These are phyloP conservation scores for Polymixis lichenea DNA, from an alignment of 2,888 invertebrate genomes.

Conservation along the genomic window DNA sequence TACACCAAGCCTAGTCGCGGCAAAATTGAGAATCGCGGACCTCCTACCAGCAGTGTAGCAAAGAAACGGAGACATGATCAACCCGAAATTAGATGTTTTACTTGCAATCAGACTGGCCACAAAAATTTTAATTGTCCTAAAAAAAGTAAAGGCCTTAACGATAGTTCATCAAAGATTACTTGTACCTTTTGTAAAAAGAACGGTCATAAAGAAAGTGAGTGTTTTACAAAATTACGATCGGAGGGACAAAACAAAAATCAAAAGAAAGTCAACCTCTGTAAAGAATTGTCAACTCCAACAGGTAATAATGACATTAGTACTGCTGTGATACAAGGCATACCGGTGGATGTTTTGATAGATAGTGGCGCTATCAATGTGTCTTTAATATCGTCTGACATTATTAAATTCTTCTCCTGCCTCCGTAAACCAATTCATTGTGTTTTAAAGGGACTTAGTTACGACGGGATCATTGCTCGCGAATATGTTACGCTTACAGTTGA, in stretches of 20 bases:
- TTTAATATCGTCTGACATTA: background rate
- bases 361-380: background rate
- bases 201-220: background rate
- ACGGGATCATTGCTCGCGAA: too few relatives aligned
- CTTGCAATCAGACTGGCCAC: too few relatives aligned
- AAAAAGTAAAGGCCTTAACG: too few relatives aligned
- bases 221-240: slow-evolving; percentile 2
- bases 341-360: background rate
- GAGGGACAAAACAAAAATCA: background rate
- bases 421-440: background rate
- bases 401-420: background rate
- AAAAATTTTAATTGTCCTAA: too few relatives aligned
- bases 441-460: background rate
- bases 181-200: background rate
- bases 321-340: background rate
- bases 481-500: too few relatives aligned
- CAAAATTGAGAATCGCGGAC: too few relatives aligned
- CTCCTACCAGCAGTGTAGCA: too few relatives aligned
- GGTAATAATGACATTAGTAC: slow-evolving; percentile 6
- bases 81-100: too few relatives aligned
- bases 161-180: too few relatives aligned
- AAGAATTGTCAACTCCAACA: background rate
- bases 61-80: too few relatives aligned
- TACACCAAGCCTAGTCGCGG: too few relatives aligned
- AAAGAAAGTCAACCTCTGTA: slow-evolving; percentile 25